Conservation (phyloP, 2,797 vertebrate genomes). For the Hypotaenidia philippensis region DNA sequence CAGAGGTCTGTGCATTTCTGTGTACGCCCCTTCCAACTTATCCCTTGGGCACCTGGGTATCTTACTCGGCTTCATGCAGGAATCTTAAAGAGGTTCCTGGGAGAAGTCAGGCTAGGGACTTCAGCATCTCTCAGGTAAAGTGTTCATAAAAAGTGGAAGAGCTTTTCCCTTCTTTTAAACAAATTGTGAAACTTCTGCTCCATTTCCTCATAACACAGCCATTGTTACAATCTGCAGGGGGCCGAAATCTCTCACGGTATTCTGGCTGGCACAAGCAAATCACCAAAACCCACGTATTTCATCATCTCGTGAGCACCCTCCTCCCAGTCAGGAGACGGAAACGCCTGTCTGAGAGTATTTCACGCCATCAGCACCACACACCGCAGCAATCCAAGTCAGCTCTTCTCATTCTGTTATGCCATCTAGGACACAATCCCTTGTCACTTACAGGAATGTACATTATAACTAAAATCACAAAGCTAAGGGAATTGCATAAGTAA, state of each 20-base stretch:
- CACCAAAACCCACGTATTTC: neutral
- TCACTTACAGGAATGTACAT: neutral
- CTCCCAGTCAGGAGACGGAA: neutral
- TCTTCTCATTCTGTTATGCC: neutral
- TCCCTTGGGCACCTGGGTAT: neutral
- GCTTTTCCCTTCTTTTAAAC: neutral
- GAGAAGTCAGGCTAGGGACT: neutral
- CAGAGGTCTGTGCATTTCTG: neutral
- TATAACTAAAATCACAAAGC: neutral
- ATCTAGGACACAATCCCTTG: neutral
- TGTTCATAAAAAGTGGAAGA: neutral
- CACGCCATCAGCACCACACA: neutral
- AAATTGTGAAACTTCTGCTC: neutral
- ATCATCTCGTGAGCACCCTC: neutral
- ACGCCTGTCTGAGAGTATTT: neutral
- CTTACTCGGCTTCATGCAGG: neutral
- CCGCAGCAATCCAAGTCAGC: neutral
- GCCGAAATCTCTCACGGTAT: neutral
- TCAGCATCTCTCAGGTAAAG: neutral
- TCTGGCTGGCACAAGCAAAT: slow-evolving; percentile 5
- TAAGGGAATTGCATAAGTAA: neutral
- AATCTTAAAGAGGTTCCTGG: neutral
- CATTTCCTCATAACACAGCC: neutral
- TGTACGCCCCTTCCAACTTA: neutral
- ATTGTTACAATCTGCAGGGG: neutral